A percentile compares a stretch with the other conserved stretches of the same genome.
These are phyloP conservation scores for Cheilosia scutellata DNA, from an alignment of 2,888 invertebrate species.

Conservation along the genomic window DNA sequence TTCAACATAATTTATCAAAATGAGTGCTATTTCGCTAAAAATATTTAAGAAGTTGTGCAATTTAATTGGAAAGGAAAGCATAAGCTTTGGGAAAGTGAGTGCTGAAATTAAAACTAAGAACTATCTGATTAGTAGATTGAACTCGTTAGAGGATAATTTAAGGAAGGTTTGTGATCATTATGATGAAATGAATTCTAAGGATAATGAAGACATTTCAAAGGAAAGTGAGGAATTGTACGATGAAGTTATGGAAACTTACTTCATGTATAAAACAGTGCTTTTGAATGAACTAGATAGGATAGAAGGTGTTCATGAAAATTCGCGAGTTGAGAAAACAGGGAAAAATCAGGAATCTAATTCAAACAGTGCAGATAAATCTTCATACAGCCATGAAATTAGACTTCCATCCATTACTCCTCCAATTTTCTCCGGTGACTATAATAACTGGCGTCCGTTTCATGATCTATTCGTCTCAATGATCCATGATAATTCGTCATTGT, in stretches of 20 bases:
- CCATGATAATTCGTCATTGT: constrained; percentile 1
- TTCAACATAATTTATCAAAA: background rate
- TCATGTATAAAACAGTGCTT: constrained; percentile 1
- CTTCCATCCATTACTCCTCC: constrained; percentile 15
- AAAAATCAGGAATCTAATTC: background rate
- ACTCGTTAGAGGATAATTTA: background rate
- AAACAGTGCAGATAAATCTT: background rate
- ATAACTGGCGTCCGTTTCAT: constrained; percentile 25
- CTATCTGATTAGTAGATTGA: constrained; percentile 19
- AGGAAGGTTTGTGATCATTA: constrained; percentile 5
- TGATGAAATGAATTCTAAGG: background rate
- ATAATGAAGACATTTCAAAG: background rate
- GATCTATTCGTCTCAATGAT: constrained; percentile 14
- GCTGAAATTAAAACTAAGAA: constrained; percentile 11
- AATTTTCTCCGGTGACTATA: constrained; percentile 10
- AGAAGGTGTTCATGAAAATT: constrained; percentile 4
- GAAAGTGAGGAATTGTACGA: constrained; percentile 10
- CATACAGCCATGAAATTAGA: background rate
- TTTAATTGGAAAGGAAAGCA: background rate
- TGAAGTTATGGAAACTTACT: constrained; percentile 12
- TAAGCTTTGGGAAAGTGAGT: background rate
- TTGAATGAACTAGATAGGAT: constrained; percentile 8
- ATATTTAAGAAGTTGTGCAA: constrained; percentile 7
- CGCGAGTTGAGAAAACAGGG: background rate
- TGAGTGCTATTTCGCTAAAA: constrained; percentile 6